Evolutionary conservation across 2,113 vertebrate genomes (phyloP).

Genomic region (Ardeotis arabs): DNA sequence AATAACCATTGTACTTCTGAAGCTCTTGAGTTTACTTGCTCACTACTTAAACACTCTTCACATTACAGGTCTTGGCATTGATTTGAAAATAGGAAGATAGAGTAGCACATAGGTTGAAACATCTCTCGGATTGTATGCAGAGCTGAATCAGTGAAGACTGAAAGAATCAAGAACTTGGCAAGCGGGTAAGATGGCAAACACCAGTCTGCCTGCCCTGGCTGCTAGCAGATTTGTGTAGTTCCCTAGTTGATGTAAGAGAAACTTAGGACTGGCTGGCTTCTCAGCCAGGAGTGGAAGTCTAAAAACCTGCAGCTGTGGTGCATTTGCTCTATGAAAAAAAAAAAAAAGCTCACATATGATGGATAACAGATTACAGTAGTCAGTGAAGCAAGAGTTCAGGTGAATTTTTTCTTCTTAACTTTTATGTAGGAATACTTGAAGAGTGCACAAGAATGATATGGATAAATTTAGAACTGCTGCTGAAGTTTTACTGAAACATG

Average conservation of each 20-base stretch:
- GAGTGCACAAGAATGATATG: neutral
- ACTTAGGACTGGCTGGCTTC: neutral
- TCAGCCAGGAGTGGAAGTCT: neutral
- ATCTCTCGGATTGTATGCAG: neutral
- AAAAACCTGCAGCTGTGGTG: neutral
- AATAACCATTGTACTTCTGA: neutral
- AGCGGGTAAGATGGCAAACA: neutral
- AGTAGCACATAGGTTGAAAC: neutral
- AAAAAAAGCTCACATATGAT: fast-evolving
- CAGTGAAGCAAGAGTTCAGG: neutral
- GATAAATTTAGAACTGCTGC: neutral
- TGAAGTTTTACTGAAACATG: neutral
- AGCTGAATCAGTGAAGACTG: neutral
- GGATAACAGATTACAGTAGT: neutral
- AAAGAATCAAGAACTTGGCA: neutral
- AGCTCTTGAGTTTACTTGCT: neutral
- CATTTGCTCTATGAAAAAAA: neutral
- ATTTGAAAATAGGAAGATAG: neutral
- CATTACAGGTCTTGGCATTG: neutral
- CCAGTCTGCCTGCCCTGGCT: neutral
- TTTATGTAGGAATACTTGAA: neutral
- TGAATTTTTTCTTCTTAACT: neutral
- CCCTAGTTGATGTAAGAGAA: neutral
- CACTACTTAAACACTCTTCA: neutral
- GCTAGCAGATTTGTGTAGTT: neutral